Percentiles rank a stretch among this genome's conserved stretches.
phyloP scores from a whole-genome alignment of 2,113 vertebrate genomes.

The Xiphophorus couchianus region DNA sequence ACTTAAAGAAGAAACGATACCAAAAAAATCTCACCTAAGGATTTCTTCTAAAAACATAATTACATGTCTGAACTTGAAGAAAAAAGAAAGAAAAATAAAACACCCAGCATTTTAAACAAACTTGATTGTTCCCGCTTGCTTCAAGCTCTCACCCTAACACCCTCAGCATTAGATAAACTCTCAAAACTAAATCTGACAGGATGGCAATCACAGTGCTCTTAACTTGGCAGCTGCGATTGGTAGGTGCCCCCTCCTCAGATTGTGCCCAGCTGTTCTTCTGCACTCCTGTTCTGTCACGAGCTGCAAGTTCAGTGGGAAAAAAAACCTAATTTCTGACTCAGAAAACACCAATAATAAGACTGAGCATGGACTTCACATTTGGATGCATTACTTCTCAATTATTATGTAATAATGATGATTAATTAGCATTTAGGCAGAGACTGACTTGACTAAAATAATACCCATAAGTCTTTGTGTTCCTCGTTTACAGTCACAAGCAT shows the following conservation, averaged over 20 bases:
- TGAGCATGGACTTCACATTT: no score
- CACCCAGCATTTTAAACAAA: conserved; percentile 58
- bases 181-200: conserved; percentile 67
- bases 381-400: no score
- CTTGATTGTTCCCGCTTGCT: conserved; percentile 61
- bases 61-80: conserved; percentile 55
- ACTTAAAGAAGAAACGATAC: conserved; percentile 47
- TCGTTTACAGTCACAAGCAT: no score
- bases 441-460: no score
- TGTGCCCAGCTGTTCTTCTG: conserved; percentile 25
- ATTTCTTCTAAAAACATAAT: conserved; percentile 63
- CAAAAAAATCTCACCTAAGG: conserved; percentile 52
- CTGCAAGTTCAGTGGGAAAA: no score
- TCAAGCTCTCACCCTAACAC: conserved; percentile 41
- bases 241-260: conserved; percentile 52
- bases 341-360: no score
- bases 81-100: neutral
- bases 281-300: neutral
- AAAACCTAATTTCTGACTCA: no score
- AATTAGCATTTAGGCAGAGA: no score
- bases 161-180: conserved; percentile 58
- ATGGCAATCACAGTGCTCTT: conserved; percentile 72
- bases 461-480: no score
- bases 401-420: no score
- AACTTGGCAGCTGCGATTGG: conserved; percentile 64